phyloP scores from a whole-genome alignment of 1,140 invertebrate genomes.

The Brachionus paranguensis region DNA sequence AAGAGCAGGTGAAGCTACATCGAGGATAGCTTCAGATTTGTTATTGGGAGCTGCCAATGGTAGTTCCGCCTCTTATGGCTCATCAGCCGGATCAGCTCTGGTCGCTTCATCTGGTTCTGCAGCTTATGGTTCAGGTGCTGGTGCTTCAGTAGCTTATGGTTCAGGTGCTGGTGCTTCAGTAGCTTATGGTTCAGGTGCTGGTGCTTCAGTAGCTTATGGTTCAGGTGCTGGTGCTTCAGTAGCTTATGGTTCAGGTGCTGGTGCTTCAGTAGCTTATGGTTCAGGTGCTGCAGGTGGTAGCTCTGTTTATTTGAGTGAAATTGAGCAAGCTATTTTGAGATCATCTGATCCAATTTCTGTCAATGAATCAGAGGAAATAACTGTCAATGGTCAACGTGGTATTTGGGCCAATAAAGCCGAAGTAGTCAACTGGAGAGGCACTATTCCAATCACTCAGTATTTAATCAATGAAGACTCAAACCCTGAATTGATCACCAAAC shows the following conservation, averaged over 20 bases:
- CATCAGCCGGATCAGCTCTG: neutral
- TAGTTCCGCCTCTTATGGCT: neutral
- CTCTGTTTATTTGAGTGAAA: slow-evolving; percentile 11
- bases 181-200: too few species aligned
- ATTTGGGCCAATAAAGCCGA: slow-evolving; percentile 27
- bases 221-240: too few species aligned
- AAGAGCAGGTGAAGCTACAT: neutral
- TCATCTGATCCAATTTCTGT: slow-evolving; percentile 23
- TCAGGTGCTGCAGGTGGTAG: neutral
- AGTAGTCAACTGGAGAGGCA: slow-evolving; percentile 33
- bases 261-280: neutral
- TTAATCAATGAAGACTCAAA: slow-evolving; percentile 32
- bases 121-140: neutral
- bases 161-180: too few species aligned
- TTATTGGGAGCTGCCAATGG: neutral
- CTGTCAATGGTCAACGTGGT: slow-evolving; percentile 36
- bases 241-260: too few species aligned
- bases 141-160: neutral
- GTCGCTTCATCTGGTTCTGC: neutral
- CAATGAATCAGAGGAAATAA: slow-evolving; percentile 35
- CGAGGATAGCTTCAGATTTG: neutral
- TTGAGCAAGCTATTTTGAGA: neutral
- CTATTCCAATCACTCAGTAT: slow-evolving; percentile 28
- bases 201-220: too few species aligned
- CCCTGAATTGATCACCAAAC: slow-evolving; percentile 14